A percentile compares a stretch with the other conserved stretches of the same genome.
These are phyloP conservation scores for Spilosoma lubricipeda DNA, from an alignment of 2,888 invertebrate species.

Conservation along the genomic window DNA sequence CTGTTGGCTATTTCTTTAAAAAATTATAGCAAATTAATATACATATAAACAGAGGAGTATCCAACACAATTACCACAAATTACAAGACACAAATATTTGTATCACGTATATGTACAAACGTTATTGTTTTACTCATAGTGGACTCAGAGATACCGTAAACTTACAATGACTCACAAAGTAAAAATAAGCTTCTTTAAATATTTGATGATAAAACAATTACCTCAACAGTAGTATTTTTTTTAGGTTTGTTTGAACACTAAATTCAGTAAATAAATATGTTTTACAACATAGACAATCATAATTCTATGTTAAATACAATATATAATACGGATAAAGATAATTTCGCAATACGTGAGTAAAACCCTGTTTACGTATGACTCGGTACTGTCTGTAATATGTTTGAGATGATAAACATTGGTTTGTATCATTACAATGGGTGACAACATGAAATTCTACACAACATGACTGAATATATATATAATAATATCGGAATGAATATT, in stretches of 20 bases:
- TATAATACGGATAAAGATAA: constrained; percentile 44
- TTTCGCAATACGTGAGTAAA: constrained; percentile 31
- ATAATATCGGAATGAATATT: neutral
- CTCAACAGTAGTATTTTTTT: constrained; percentile 37
- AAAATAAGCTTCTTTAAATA: constrained; percentile 13
- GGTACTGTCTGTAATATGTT: neutral
- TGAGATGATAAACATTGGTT: neutral
- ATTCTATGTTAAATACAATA: constrained; percentile 36
- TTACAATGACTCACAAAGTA: neutral
- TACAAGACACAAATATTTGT: neutral
- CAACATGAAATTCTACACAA: neutral
- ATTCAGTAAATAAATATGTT: constrained; percentile 21
- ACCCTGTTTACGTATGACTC: neutral
- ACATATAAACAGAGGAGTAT: neutral
- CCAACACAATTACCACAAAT: neutral
- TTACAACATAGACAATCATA: constrained; percentile 35
- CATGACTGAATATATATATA: neutral
- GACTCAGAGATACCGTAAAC: neutral
- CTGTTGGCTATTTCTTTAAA: neutral
- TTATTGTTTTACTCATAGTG: neutral
- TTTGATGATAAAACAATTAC: constrained; percentile 7
- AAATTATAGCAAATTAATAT: neutral
- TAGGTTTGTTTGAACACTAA: constrained; percentile 16
- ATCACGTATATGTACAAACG: neutral
- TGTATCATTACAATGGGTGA: neutral